Evolutionary conservation across 1,140 invertebrate genomes (phyloP).

Genomic region (Yoshiicerus persimilis): DNA sequence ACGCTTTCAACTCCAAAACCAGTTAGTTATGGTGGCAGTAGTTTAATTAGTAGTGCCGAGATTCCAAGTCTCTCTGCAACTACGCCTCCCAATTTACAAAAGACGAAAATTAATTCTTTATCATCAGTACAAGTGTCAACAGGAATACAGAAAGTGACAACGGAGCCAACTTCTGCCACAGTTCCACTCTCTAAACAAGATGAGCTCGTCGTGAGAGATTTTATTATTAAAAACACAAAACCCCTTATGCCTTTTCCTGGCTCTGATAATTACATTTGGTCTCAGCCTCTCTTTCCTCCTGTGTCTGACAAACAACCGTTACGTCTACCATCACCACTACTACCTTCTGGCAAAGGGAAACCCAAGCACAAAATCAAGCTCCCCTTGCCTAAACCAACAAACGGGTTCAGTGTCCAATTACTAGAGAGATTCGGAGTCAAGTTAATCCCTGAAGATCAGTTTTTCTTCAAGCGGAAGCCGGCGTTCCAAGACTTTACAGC

Average conservation of each 20-base stretch:
- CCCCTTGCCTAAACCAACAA: not conserved
- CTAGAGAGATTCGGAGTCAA: constrained; percentile 7
- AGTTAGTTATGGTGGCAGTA: not conserved
- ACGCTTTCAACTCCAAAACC: not conserved
- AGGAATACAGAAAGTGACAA: not conserved
- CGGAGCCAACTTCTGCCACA: not conserved
- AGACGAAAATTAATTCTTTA: constrained; percentile 4
- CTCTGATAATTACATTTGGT: not conserved
- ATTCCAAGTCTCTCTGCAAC: not conserved
- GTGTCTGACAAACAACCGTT: not conserved
- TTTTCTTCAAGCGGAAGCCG: not conserved
- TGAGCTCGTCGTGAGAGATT: constrained; percentile 9
- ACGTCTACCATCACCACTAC: not conserved
- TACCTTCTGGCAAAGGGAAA: not conserved
- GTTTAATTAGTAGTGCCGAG: not conserved
- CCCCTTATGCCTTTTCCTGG: not conserved
- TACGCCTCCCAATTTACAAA: not conserved
- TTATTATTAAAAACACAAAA: constrained; percentile 2
- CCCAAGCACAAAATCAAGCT: not conserved
- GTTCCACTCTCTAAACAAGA: constrained; percentile 19
- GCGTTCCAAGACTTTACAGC: not conserved
- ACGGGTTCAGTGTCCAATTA: not conserved
- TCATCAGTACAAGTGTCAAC: not conserved
- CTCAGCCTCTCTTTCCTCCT: not conserved
- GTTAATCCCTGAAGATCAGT: constrained; percentile 6